Evolutionary conservation across 2,888 invertebrate genomes (phyloP).

Genomic region (Lissocephala sabroskyi): DNA sequence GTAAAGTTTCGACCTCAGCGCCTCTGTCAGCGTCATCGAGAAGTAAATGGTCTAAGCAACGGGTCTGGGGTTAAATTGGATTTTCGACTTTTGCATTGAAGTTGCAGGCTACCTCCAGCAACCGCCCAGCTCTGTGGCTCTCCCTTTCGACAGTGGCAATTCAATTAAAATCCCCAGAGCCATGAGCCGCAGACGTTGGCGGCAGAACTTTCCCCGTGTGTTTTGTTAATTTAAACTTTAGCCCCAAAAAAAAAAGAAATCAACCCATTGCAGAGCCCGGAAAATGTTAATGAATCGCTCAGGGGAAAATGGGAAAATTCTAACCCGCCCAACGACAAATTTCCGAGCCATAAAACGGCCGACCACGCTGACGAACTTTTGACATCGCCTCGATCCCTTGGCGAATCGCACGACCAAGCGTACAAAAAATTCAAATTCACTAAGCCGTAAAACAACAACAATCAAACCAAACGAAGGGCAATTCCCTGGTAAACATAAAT

Average conservation of each 20-base stretch:
- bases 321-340: slow-evolving; percentile 19
- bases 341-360: slow-evolving; percentile 22
- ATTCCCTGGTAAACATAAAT: background rate
- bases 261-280: no score
- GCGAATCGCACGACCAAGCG: slow-evolving; percentile 12
- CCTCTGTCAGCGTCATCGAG: slow-evolving; percentile 19
- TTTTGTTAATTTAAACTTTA: slow-evolving; percentile 9
- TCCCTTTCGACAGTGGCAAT: slow-evolving; percentile 30
- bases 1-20: slow-evolving; percentile 13
- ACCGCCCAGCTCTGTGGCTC: background rate
- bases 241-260: slow-evolving; percentile 12
- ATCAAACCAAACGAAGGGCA: slow-evolving; percentile 3
- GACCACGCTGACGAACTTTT: slow-evolving; percentile 23
- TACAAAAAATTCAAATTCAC: background rate
- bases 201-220: slow-evolving; percentile 6
- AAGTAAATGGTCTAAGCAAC: slow-evolving; percentile 32
- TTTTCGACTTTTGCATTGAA: slow-evolving; percentile 33
- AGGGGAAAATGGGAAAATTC: slow-evolving; percentile 4
- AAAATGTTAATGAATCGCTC: no score
- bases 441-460: no score
- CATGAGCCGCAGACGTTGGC: no score
- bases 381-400: slow-evolving; percentile 8
- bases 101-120: background rate
- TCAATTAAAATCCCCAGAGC: slow-evolving; percentile 37
- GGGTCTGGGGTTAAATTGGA: slow-evolving; percentile 48